These are phyloP conservation scores for Drosophila lacteicornis DNA, from an alignment of 1,140 invertebrate genomes.

Conservation along the genomic window DNA sequence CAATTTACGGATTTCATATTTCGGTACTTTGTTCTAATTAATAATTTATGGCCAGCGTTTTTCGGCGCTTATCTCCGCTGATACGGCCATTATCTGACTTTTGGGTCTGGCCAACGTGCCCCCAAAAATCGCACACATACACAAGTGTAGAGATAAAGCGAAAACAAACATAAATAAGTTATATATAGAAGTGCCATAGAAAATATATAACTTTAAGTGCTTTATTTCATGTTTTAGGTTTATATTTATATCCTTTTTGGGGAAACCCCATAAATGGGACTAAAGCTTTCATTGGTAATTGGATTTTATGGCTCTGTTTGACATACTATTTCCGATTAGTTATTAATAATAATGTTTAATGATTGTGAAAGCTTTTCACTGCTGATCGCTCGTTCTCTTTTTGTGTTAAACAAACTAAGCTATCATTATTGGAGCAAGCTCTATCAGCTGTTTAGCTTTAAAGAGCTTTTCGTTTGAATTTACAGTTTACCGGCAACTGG, in stretches of 20 bases:
- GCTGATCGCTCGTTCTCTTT: background rate
- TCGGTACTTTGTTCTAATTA: slow-evolving; percentile 22
- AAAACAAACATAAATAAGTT: slow-evolving; percentile 17
- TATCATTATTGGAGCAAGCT: background rate
- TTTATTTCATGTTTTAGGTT: too few species aligned
- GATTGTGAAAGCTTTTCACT: background rate
- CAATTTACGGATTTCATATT: slow-evolving; percentile 13
- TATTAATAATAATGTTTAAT: background rate
- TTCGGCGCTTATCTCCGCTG: slow-evolving; percentile 27
- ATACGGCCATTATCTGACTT: slow-evolving; percentile 28
- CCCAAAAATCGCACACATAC: slow-evolving; percentile 32
- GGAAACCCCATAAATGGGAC: too few species aligned
- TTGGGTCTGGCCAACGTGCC: slow-evolving; percentile 42
- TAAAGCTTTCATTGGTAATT: too few species aligned
- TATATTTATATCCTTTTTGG: too few species aligned
- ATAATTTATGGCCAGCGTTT: slow-evolving; percentile 14
- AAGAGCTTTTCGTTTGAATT: slow-evolving; percentile 16
- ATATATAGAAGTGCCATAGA: background rate
- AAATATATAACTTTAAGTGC: too few species aligned
- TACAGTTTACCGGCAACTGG: background rate
- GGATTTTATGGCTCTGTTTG: background rate
- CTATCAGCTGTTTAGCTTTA: slow-evolving; percentile 3
- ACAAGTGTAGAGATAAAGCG: slow-evolving; percentile 12
- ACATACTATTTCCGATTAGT: too few species aligned
- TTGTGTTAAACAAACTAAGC: background rate